A percentile compares a stretch with the other conserved stretches of the same genome.
Conservation (phyloP, 2,888 invertebrate genomes). For the Hemicrepidius hirtus region DNA sequence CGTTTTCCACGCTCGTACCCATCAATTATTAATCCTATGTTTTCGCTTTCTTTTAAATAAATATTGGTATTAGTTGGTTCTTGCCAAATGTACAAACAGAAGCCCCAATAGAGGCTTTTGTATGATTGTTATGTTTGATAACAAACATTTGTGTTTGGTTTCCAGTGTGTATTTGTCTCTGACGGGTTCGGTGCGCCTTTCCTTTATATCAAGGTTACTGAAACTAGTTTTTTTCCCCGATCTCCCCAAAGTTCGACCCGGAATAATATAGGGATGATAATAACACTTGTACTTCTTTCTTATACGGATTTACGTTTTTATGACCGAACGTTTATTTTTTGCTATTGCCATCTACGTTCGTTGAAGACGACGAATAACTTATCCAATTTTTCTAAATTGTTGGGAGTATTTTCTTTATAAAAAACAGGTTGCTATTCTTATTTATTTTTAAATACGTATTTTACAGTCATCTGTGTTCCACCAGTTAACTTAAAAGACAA, state of each 20-base stretch:
- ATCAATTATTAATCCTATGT: conserved; percentile 28
- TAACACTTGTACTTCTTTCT: conserved; percentile 19
- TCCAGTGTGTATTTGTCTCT: conserved; percentile 38
- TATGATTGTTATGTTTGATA: conserved; percentile 40
- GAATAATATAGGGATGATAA: conserved; percentile 26
- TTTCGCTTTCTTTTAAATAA: conserved; percentile 36
- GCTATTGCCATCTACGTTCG: too few species aligned
- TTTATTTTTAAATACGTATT: too few species aligned
- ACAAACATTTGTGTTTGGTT: conserved; percentile 40
- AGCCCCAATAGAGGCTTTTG: conserved; percentile 33
- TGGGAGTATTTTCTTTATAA: too few species aligned
- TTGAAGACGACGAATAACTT: too few species aligned
- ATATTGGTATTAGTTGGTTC: conserved; percentile 37
- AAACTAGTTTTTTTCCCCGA: conserved; percentile 23
- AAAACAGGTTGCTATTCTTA: too few species aligned
- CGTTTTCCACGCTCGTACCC: conserved; percentile 5
- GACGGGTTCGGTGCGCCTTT: conserved; percentile 27
- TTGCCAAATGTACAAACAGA: conserved; percentile 32
- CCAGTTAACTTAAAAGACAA: too few species aligned
- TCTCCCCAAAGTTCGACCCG: conserved; percentile 22
- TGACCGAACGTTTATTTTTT: background rate
- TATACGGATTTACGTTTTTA: conserved; percentile 24
- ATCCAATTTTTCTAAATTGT: too few species aligned
- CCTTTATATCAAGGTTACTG: conserved; percentile 1
- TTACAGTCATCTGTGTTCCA: too few species aligned